phyloP scores from a whole-genome alignment of 2,113 vertebrate species.

The Micronycteris hirsuta region DNA sequence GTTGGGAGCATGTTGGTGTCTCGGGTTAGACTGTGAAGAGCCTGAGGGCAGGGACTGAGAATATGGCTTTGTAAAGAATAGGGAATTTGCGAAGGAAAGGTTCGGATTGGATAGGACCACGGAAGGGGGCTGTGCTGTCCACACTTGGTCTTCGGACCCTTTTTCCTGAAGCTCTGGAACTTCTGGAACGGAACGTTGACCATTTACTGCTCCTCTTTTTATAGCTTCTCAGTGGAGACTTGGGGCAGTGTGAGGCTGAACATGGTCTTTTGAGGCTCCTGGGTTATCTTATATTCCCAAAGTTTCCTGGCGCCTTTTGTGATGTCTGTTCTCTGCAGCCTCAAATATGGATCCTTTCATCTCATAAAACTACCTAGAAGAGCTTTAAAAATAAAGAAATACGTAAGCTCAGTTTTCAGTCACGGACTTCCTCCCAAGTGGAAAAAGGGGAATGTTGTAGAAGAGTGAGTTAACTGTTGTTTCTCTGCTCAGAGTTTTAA shows the following conservation, averaged over 20 bases:
- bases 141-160: not conserved
- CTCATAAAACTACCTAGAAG: not conserved
- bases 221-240: not conserved
- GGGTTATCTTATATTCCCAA: not conserved
- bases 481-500: not conserved
- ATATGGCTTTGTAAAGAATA: not conserved
- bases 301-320: not conserved
- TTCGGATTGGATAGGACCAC: not conserved
- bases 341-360: not conserved
- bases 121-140: not conserved
- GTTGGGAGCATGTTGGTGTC: not conserved
- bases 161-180: not conserved
- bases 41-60: not conserved
- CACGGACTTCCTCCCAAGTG: not conserved
- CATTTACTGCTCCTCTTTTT: not conserved
- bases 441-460: not conserved
- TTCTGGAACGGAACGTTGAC: not conserved
- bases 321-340: not conserved
- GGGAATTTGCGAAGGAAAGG: not conserved
- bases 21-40: not conserved
- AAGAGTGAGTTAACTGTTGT: not conserved
- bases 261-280: not conserved
- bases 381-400: not conserved
- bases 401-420: not conserved
- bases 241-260: fast-evolving